phyloP scores from a whole-genome alignment of 2,888 invertebrate genomes.

The Ormyrus thymus region DNA sequence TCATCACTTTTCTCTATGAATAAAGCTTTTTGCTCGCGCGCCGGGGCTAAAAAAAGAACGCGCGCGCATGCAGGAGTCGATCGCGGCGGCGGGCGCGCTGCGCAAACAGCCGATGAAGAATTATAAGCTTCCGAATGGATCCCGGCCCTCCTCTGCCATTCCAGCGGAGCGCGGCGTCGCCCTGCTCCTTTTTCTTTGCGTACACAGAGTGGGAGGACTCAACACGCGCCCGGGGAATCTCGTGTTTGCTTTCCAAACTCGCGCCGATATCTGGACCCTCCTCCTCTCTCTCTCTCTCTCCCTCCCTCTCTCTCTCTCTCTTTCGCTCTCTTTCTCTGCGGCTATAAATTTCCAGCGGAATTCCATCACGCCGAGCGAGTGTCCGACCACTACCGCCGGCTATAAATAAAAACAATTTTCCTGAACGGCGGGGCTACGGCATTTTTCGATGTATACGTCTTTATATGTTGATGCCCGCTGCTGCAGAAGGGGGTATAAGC shows the following conservation, averaged over 20 bases:
- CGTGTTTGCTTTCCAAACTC: slow-evolving; percentile 48
- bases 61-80: background rate
- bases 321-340: background rate
- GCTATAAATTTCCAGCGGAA: slow-evolving; percentile 50
- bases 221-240: slow-evolving; percentile 31
- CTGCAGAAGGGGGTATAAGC: background rate
- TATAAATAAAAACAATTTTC: slow-evolving; percentile 56
- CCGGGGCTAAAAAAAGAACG: slow-evolving; percentile 6
- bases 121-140: slow-evolving; percentile 58
- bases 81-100: slow-evolving; percentile 13
- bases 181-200: slow-evolving; percentile 29
- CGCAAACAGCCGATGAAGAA: slow-evolving; percentile 60
- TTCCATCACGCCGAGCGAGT: slow-evolving; percentile 46
- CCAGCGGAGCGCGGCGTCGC: background rate
- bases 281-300: slow-evolving; percentile 10
- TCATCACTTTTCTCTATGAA: slow-evolving; percentile 38
- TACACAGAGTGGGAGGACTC: slow-evolving; percentile 18
- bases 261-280: slow-evolving; percentile 19
- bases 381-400: slow-evolving; percentile 30
- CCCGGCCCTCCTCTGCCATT: background rate
- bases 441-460: background rate
- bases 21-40: slow-evolving; percentile 36
- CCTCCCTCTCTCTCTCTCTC: background rate
- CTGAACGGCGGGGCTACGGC: slow-evolving; percentile 22
- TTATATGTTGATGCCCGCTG: background rate